phyloP scores from a whole-genome alignment of 2,113 vertebrate genomes.

The Catharus fuscescens region DNA sequence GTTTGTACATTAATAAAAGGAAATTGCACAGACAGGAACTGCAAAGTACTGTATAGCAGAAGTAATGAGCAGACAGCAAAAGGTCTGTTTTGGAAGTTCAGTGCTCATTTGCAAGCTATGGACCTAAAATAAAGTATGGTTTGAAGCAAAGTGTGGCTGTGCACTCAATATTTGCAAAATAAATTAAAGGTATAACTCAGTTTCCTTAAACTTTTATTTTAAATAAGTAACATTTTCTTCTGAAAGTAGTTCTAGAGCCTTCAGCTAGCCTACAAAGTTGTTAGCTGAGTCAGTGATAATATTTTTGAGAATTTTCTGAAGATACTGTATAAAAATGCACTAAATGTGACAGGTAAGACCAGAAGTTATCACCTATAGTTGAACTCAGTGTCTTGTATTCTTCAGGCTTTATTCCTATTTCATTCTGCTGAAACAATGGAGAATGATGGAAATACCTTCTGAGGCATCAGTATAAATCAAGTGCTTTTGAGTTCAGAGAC shows the following conservation, averaged over 20 bases:
- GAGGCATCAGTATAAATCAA: background rate
- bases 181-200: background rate
- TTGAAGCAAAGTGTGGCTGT: background rate
- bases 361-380: background rate
- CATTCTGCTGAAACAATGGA: background rate
- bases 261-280: background rate
- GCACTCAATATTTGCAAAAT: background rate
- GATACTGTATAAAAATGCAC: background rate
- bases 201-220: background rate
- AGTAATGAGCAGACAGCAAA: conserved; percentile 37
- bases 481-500: background rate
- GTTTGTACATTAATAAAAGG: conserved; percentile 73
- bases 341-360: background rate
- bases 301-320: background rate
- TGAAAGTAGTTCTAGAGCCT: background rate
- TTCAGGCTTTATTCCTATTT: background rate
- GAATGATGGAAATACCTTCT: background rate
- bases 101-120: background rate
- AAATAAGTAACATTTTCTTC: background rate
- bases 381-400: background rate
- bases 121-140: background rate
- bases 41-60: background rate
- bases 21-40: conserved; percentile 67
- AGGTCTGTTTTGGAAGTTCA: conserved; percentile 8
- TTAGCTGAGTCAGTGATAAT: background rate